Base-by-base conservation (phyloP, 2,113 vertebrate species). In the Taxidea taxus region DNA sequence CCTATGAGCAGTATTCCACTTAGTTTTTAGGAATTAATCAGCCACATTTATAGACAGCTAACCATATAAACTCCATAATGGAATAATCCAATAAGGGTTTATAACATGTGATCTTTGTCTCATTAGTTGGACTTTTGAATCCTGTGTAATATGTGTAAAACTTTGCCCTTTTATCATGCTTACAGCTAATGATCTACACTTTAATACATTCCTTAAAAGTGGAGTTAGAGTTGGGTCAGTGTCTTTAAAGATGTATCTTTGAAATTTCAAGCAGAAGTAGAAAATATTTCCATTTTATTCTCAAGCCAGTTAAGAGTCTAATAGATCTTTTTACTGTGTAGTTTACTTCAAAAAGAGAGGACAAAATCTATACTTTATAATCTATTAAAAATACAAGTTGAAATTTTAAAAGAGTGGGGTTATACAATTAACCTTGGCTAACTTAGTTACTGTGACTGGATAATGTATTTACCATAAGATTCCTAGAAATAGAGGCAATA, bases 271-370 rank as follows among this genome's bases (percentile, higher is more conserved):
- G 31, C 70, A 75, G 14, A 60, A 66, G 14, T 72, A 58, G 29
- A 93, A 96, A 89, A 86, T 60, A 87, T 39, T 84, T 90, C 16
- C 31, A 39, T 92, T 91, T 94, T 29, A 89, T 81, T 89, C 5
- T 92, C 21, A 89, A 58, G 42, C 0, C 27, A 89, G n/a, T 81
- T 39, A 51, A 49, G 60, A 86, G 25, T 49, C 78, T 82, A 66
- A 82, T 66, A 54, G 27, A 27, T n/a, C 2, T 39, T 77, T 94
- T 95, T 51, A 47, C 4, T 31, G 9, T 64, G 16, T 39, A 89
- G 14, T 92, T 87, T 94, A 3, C 23, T 88, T 13, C 29, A 25
- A 77, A 96, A 80, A 74, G 54, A 27, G 39, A 25, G 4, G 3
- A 27, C 37, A 51, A 60, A 91, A 60, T 54, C 44, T 56, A 37